Evolutionary conservation across 2,113 vertebrate species (phyloP).

Genomic region (Monarcha castaneiventris): DNA sequence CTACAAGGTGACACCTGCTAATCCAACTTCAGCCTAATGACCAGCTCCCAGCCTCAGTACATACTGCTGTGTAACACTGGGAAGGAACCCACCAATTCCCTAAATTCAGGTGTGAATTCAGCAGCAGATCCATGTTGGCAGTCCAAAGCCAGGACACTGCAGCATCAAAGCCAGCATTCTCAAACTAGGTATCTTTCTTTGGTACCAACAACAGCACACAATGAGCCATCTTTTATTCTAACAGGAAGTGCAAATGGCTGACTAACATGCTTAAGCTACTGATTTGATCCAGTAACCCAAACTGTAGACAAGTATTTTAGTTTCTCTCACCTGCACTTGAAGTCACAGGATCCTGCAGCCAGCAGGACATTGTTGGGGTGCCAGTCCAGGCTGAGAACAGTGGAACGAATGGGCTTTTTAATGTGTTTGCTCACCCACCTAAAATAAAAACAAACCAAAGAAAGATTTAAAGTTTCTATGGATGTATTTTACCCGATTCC

Average conservation of each 20-base stretch:
- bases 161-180: not conserved
- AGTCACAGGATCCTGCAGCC: conserved; percentile 97
- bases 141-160: not conserved
- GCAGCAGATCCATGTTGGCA: not conserved
- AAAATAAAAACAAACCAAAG: not conserved
- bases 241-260: not conserved
- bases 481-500: not conserved
- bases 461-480: not conserved
- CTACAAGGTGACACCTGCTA: not conserved
- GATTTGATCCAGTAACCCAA: not conserved
- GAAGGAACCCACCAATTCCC: not conserved
- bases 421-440: conserved; percentile 99
- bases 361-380: conserved; percentile 98
- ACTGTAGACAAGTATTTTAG: not conserved
- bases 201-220: not conserved
- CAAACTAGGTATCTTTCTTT: not conserved
- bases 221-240: not conserved
- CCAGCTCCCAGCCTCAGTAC: not conserved
- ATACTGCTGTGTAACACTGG: not conserved
- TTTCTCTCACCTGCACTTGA: conserved; percentile 92
- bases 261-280: not conserved
- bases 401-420: conserved; percentile 97
- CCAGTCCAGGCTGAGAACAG: conserved; percentile 98
- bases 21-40: not conserved
- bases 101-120: not conserved